phyloP scores from a whole-genome alignment of 2,888 invertebrate species.

The Trichacis sp. region DNA sequence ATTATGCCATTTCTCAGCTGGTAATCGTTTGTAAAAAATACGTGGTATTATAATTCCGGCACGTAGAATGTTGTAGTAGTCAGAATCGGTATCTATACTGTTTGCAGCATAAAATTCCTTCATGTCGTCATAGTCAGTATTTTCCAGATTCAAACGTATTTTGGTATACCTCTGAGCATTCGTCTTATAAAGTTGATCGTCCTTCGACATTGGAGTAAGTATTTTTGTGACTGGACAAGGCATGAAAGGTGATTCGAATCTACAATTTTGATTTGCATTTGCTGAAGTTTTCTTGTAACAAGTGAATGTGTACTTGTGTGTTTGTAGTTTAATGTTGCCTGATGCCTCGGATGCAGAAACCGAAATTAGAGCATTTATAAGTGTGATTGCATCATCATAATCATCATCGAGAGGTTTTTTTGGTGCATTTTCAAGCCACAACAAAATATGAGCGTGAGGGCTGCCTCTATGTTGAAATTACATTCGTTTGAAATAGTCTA shows the following conservation, averaged over 20 bases:
- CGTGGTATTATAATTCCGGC: conserved; percentile 38
- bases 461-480: conserved; percentile 65
- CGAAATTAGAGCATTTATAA: conserved; percentile 17
- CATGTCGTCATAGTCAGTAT: not conserved
- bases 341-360: conserved; percentile 45
- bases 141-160: not conserved
- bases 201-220: conserved; percentile 41
- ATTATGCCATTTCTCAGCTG: conserved; percentile 42
- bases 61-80: conserved; percentile 25
- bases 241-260: conserved; percentile 58
- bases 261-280: conserved; percentile 45
- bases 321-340: conserved; percentile 47
- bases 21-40: conserved; percentile 39
- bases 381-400: conserved; percentile 41
- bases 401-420: conserved; percentile 24
- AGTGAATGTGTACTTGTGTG: conserved; percentile 53
- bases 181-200: not conserved
- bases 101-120: not conserved
- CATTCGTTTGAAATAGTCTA: conserved; percentile 54
- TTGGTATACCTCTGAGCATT: not conserved
- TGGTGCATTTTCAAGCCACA: conserved; percentile 64
- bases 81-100: not conserved
- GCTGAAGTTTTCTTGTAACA: conserved; percentile 48
- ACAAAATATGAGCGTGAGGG: conserved; percentile 63
- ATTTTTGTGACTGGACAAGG: conserved; percentile 48